These are phyloP conservation scores for Ethmia dodecea DNA, from an alignment of 2,888 invertebrate genomes.

Conservation along the genomic window DNA sequence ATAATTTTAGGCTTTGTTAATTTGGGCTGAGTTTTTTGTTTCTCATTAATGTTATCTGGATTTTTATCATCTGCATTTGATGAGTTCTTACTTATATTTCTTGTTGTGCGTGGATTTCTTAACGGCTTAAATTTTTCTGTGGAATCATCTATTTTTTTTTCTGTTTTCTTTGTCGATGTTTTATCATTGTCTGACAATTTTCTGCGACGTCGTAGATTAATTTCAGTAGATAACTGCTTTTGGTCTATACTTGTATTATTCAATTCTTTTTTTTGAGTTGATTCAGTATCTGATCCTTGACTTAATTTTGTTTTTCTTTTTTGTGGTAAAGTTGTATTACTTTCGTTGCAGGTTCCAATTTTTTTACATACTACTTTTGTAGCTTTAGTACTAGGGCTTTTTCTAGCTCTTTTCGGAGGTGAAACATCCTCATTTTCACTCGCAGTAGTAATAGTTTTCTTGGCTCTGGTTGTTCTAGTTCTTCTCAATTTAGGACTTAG, in stretches of 20 bases:
- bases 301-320: conserved; percentile 7
- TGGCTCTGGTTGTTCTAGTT: conserved; percentile 31
- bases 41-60: too few species aligned
- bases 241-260: neutral
- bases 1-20: conserved; percentile 44
- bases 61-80: neutral
- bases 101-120: too few species aligned
- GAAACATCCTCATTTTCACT: conserved; percentile 36
- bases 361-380: conserved; percentile 8
- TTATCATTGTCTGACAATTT: neutral
- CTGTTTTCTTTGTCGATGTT: neutral
- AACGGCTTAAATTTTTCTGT: neutral
- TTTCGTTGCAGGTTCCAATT: conserved; percentile 3
- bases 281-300: conserved; percentile 3
- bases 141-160: neutral
- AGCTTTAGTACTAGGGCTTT: conserved; percentile 17
- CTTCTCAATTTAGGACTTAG: conserved; percentile 29
- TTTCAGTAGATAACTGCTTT: neutral
- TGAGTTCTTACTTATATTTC: neutral
- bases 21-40: too few species aligned
- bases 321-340: conserved; percentile 2
- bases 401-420: conserved; percentile 51
- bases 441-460: conserved; percentile 25
- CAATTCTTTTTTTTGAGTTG: neutral
- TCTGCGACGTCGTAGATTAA: neutral